phyloP scores from a whole-genome alignment of 2,797 vertebrate species.

The Melanotaenia nigrans region DNA sequence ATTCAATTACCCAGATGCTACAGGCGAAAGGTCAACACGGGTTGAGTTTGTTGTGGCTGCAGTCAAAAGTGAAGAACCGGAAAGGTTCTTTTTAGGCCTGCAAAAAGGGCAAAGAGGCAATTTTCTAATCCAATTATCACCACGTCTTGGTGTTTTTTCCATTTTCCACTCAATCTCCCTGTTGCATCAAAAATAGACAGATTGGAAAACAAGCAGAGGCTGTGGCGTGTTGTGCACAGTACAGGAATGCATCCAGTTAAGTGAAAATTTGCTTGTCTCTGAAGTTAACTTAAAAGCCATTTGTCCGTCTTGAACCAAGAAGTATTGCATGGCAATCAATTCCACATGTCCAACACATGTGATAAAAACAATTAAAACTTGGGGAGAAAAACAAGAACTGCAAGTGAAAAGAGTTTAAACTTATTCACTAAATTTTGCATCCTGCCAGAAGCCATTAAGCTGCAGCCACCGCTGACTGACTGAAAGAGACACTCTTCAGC shows the following conservation, averaged over 20 bases:
- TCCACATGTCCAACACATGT: slow-evolving; percentile 29
- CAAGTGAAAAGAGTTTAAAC: slow-evolving; percentile 33
- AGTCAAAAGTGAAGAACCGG: slow-evolving; percentile 50
- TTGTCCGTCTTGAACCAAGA: slow-evolving; percentile 47
- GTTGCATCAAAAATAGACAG: slow-evolving; percentile 53
- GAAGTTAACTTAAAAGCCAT: slow-evolving; percentile 55
- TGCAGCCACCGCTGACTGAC: slow-evolving; percentile 44
- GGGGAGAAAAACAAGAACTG: slow-evolving; percentile 1
- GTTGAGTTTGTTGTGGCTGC: slow-evolving; percentile 35
- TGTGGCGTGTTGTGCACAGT: not conserved
- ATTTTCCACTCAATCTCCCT: slow-evolving; percentile 63
- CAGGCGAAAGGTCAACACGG: slow-evolving; percentile 68
- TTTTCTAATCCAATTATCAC: slow-evolving; percentile 75
- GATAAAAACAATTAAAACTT: slow-evolving; percentile 57
- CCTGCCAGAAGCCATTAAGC: slow-evolving; percentile 60
- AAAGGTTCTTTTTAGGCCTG: slow-evolving; percentile 37
- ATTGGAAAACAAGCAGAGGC: slow-evolving; percentile 53
- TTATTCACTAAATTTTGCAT: slow-evolving; percentile 55
- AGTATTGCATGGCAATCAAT: slow-evolving; percentile 45
- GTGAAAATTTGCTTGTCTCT: slow-evolving; percentile 40
- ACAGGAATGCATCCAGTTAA: slow-evolving; percentile 41
- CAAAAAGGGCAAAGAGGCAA: slow-evolving; percentile 59
- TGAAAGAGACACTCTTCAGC: slow-evolving; percentile 43
- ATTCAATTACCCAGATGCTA: slow-evolving; percentile 64
- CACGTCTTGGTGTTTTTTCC: slow-evolving; percentile 38